Evolutionary conservation across 92 coral and sea anemone species (phyloP), one percentile per base, ranked within the genome.

Genomic region (Palythoa caribaeorum): DNA sequence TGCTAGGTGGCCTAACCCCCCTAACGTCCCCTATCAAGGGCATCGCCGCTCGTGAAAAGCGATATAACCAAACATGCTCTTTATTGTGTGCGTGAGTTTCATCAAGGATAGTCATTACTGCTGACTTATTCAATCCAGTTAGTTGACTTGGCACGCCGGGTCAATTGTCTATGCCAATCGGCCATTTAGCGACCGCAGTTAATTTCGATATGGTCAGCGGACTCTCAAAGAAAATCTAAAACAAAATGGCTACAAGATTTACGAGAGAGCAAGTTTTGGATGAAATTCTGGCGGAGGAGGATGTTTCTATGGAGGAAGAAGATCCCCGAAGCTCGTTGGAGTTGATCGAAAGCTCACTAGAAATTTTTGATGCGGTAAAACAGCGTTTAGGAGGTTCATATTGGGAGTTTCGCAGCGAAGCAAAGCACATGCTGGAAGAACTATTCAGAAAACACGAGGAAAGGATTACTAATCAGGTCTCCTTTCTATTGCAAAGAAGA

Each of bases 1-100:
- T 8, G 63, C n/a, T 2, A 8, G 84, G 13, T 84, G 84, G 87
- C 87, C 87, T 9, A 84, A 84, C 21, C 83, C 83, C 3, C 55
- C 55, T 51, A 51, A 51, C 55, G 55, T 51, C 55, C 55, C 55
- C 55, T 51, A 51, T 51, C 55, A 51, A 51, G 55, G 55, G 55
- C 55, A 51, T 51, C 55, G 55, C 55, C 1, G 55, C 55, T 51
- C 55, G 55, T 51, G 55, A 51, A 51, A 51, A 51, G 55, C 55
- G 55, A 51, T 51, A 51, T 51, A 51, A 51, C 55, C 55, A 51
- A 51, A 51, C 55, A 51, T 51, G 55, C 55, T 51, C 55, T 51
- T 51, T 51, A 51, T 51, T 51, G 55, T 51, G 55, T 51, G 55
- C 55, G 55, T 51, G 55, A 51, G 55, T 51, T 51, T 51, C 55